Evolutionary conservation across 1,140 invertebrate genomes (phyloP).

Genomic region (Trichonephila inaurata): DNA sequence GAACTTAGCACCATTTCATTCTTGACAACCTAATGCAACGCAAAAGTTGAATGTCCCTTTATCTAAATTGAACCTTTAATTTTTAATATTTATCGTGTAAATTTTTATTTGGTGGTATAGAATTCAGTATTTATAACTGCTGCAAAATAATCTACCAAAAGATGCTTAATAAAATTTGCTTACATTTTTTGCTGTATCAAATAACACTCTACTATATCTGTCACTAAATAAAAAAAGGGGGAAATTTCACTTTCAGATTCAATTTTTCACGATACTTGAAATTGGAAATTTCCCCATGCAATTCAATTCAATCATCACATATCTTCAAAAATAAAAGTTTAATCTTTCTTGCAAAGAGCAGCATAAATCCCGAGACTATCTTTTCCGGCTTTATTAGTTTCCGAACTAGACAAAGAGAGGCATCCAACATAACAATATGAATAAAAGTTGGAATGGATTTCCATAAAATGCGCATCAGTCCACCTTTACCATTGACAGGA

Average conservation of each 20-base stretch:
- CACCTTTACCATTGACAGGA: not conserved
- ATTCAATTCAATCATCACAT: slow-evolving; percentile 11
- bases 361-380: slow-evolving; percentile 19
- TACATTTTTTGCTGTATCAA: too few relatives aligned
- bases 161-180: too few relatives aligned
- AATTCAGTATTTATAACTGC: too few relatives aligned
- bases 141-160: too few relatives aligned
- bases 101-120: too few relatives aligned
- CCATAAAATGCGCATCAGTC: slow-evolving; percentile 38
- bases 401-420: slow-evolving; percentile 40
- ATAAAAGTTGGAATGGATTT: slow-evolving; percentile 58
- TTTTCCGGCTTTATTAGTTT: slow-evolving; percentile 32
- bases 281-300: not conserved
- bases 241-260: not conserved
- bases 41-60: too few relatives aligned
- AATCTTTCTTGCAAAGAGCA: slow-evolving; percentile 21
- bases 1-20: too few relatives aligned
- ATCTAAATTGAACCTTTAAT: too few relatives aligned
- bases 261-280: not conserved
- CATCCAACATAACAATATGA: slow-evolving; percentile 33
- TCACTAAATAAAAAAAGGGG: not conserved
- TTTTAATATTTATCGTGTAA: too few relatives aligned
- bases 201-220: not conserved
- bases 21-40: too few relatives aligned
- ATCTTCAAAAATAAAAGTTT: slow-evolving; percentile 51